Conservation (phyloP, 2,888 invertebrate genomes). For the Tholera decimalis region DNA sequence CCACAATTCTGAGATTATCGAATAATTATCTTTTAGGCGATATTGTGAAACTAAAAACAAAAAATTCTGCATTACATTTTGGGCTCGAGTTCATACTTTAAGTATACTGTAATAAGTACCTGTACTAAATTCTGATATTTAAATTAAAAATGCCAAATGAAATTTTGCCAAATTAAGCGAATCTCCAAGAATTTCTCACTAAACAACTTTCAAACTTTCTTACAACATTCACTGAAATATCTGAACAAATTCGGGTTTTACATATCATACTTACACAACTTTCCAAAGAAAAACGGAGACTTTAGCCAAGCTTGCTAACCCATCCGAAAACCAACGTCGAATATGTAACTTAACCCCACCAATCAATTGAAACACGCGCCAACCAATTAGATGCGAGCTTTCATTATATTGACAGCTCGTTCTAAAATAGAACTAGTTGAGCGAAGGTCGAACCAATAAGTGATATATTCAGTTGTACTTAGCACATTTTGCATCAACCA, state of each 20-base stretch:
- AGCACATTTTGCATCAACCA: constrained; percentile 14
- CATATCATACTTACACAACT: too few species aligned
- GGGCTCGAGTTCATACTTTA: not conserved
- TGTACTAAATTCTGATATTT: not conserved
- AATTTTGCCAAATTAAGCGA: too few species aligned
- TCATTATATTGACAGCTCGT: constrained; percentile 37
- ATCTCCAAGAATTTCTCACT: too few species aligned
- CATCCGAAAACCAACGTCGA: constrained; percentile 14
- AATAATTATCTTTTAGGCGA: constrained; percentile 3
- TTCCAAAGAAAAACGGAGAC: not conserved
- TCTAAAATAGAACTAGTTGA: constrained; percentile 43
- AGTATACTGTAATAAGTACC: too few species aligned
- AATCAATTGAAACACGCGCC: constrained; percentile 30
- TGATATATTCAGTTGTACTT: constrained; percentile 26
- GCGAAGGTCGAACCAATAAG: constrained; percentile 41
- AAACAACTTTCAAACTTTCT: too few species aligned
- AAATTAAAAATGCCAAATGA: too few species aligned
- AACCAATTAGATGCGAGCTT: constrained; percentile 40
- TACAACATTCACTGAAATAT: too few species aligned
- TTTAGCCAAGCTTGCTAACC: not conserved
- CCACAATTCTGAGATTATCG: not conserved
- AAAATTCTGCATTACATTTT: not conserved
- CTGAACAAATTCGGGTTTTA: too few species aligned
- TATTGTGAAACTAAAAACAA: not conserved
- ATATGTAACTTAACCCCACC: constrained; percentile 25